phyloP scores from a whole-genome alignment of 2,888 invertebrate genomes.

The Macaria liturata region DNA sequence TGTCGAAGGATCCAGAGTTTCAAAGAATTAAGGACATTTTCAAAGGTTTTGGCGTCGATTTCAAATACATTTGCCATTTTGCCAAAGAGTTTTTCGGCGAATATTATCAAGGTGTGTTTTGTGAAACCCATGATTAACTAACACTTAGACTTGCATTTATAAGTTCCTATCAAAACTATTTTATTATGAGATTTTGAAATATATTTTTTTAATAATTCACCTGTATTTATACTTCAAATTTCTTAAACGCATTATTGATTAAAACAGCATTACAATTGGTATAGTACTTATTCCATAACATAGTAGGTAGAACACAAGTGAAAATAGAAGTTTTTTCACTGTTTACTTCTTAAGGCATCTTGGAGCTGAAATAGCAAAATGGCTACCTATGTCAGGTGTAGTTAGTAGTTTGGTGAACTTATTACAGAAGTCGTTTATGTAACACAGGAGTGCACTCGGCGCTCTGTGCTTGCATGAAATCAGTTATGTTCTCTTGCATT shows the following conservation, averaged over 20 bases:
- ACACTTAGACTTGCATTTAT: too few species aligned
- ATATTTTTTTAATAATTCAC: too few species aligned
- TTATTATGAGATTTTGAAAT: too few species aligned
- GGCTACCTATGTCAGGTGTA: conserved; percentile 56
- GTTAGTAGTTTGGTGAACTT: conserved; percentile 64
- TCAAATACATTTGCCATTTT: conserved; percentile 42
- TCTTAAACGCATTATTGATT: too few species aligned
- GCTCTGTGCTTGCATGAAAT: conserved; percentile 31
- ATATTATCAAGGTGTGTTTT: conserved; percentile 44
- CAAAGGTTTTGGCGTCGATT: conserved; percentile 47
- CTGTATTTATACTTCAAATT: too few species aligned
- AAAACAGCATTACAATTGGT: too few species aligned
- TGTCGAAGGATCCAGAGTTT: conserved; percentile 47
- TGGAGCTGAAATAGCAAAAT: conserved; percentile 47
- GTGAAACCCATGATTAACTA: conserved; percentile 26
- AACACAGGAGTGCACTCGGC: conserved; percentile 61
- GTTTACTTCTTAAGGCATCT: conserved; percentile 29
- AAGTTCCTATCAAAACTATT: too few species aligned
- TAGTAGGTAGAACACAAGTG: too few species aligned
- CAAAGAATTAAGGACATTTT: conserved; percentile 43
- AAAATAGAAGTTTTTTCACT: not conserved
- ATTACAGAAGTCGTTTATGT: conserved; percentile 62
- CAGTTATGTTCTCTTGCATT: conserved; percentile 22
- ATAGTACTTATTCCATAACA: too few species aligned
- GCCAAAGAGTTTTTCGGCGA: conserved; percentile 45